A percentile compares a stretch with the other conserved stretches of the same genome.
phyloP scores from a whole-genome alignment of 2,797 vertebrate genomes.

The Chloroceryle amazona region DNA sequence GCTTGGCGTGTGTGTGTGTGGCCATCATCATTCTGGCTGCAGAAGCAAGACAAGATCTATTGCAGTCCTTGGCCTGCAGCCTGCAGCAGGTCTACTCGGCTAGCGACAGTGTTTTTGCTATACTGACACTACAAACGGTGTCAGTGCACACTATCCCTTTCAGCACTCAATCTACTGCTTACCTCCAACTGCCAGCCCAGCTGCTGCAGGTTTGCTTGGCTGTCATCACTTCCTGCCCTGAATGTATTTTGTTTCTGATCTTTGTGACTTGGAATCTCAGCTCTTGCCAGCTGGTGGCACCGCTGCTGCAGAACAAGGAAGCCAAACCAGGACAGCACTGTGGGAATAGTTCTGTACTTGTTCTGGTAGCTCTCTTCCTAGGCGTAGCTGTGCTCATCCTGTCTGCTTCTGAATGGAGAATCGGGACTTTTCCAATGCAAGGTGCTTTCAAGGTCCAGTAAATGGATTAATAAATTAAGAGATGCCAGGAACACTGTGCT shows the following conservation, averaged over 20 bases:
- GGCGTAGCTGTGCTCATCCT: background rate
- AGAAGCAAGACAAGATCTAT: background rate
- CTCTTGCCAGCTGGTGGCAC: slow-evolving; percentile 21
- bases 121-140: accelerated
- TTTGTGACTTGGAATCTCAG: background rate
- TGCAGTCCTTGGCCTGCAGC: background rate
- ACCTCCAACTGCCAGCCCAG: background rate
- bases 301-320: background rate
- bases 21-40: accelerated
- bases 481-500: background rate
- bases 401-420: background rate
- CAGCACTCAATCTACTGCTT: background rate
- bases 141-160: background rate
- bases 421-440: background rate
- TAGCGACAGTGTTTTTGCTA: background rate
- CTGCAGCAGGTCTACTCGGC: background rate
- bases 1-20: background rate
- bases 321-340: background rate
- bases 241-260: background rate
- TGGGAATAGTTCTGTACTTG: background rate
- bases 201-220: background rate
- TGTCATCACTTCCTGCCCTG: background rate
- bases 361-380: background rate
- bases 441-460: background rate
- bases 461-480: background rate